phyloP scores from a whole-genome alignment of 2,888 invertebrate species.

The Papilio protenor region DNA sequence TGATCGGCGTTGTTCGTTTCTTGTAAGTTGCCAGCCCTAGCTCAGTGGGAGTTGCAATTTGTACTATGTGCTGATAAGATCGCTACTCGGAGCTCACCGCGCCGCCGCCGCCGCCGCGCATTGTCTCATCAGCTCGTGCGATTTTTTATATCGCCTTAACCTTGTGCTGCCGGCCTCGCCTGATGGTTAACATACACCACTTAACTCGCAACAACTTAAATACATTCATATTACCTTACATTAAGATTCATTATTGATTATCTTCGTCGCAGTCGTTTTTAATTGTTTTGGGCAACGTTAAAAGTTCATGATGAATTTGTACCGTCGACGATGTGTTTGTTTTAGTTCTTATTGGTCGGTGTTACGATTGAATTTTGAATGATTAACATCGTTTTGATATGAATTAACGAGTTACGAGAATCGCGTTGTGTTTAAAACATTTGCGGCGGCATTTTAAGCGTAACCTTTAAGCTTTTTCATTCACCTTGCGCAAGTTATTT shows the following conservation, averaged over 20 bases:
- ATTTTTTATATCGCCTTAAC: slow-evolving; percentile 42
- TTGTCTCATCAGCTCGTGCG: slow-evolving; percentile 41
- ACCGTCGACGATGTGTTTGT: background rate
- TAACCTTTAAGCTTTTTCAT: slow-evolving; percentile 9
- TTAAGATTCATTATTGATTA: slow-evolving; percentile 25
- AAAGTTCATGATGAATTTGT: slow-evolving; percentile 9
- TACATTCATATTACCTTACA: background rate
- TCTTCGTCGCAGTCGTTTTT: background rate
- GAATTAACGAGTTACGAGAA: slow-evolving; percentile 14
- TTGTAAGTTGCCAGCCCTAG: background rate
- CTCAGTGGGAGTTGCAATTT: background rate
- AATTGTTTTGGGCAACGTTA: slow-evolving; percentile 14
- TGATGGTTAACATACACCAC: slow-evolving; percentile 25
- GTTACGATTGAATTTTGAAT: background rate
- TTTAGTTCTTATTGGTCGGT: background rate
- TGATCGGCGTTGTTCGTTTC: background rate
- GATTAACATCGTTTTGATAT: background rate
- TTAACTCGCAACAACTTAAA: background rate
- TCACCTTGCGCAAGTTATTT: slow-evolving; percentile 7
- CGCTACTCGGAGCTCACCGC: background rate
- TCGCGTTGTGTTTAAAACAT: background rate
- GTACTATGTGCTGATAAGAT: slow-evolving; percentile 4
- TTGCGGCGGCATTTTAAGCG: background rate
- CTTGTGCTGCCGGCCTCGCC: slow-evolving; percentile 40
- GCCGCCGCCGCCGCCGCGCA: slow-evolving; percentile 46